Evolutionary conservation across 1,140 invertebrate species (phyloP).

Genomic region (Microvelia longipes): DNA sequence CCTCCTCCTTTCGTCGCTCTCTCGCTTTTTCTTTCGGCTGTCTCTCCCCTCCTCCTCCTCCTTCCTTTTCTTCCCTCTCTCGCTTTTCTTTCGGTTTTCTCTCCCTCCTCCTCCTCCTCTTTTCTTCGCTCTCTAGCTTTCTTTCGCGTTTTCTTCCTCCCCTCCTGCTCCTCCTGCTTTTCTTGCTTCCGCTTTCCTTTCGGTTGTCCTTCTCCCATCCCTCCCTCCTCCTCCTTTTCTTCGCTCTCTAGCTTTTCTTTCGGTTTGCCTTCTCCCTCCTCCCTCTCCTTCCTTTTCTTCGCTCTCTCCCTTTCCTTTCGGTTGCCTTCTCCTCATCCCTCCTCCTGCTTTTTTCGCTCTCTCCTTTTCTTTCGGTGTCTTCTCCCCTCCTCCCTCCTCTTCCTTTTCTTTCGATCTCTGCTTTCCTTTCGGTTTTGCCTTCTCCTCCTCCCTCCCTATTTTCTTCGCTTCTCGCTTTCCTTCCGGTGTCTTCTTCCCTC

Average conservation of each 20-base stretch:
- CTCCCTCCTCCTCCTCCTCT: background rate
- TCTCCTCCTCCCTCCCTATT: background rate
- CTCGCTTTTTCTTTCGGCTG: background rate
- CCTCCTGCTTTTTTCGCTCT: background rate
- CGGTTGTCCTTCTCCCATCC: background rate
- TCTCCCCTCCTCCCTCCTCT: background rate
- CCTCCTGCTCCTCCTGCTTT: background rate
- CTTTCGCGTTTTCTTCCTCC: background rate
- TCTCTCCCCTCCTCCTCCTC: background rate
- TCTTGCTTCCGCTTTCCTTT: background rate
- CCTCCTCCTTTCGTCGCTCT: background rate
- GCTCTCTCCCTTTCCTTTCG: background rate
- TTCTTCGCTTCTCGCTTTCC: background rate
- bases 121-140: background rate
- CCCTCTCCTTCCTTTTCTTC: background rate
- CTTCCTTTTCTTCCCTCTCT: background rate
- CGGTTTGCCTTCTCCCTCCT: background rate
- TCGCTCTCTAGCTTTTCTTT: background rate
- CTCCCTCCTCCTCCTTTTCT: background rate
- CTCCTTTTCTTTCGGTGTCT: background rate
- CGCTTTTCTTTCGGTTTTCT: background rate
- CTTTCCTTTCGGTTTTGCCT: background rate
- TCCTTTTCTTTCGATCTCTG: background rate
- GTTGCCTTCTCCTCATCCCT: background rate
- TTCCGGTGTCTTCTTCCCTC: background rate